phyloP scores from a whole-genome alignment of 2,797 vertebrate species.

The Luscinia luscinia region DNA sequence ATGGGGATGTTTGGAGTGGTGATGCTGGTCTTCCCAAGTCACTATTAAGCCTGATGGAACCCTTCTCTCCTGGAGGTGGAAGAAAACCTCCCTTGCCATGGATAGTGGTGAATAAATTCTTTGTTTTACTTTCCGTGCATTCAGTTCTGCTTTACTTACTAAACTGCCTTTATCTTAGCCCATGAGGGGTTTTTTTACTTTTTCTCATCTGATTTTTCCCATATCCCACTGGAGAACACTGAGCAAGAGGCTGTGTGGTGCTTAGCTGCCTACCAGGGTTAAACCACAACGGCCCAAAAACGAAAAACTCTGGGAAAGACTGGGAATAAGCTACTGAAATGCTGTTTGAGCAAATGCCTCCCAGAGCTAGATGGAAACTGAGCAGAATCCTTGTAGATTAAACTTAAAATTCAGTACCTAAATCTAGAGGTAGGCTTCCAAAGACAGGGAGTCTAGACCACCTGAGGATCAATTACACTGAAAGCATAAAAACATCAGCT shows the following conservation, averaged over 20 bases:
- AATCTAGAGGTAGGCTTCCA: background rate
- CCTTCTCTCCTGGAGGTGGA: background rate
- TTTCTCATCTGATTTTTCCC: background rate
- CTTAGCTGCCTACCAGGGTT: background rate
- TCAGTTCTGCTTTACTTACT: background rate
- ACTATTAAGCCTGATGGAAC: fast-evolving
- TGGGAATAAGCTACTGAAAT: background rate
- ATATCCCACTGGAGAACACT: background rate
- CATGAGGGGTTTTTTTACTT: background rate
- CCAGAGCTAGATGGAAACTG: background rate
- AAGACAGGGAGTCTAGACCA: background rate
- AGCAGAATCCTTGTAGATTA: background rate
- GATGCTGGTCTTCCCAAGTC: background rate
- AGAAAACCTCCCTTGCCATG: fast-evolving
- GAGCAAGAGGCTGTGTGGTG: background rate
- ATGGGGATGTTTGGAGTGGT: fast-evolving
- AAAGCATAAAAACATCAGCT: background rate
- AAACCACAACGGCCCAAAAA: background rate
- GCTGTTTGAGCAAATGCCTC: background rate
- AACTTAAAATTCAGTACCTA: background rate
- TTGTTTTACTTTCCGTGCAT: background rate
- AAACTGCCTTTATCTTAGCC: background rate
- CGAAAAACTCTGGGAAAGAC: background rate
- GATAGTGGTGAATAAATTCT: background rate
- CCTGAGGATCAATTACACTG: background rate